Conservation (phyloP, 2,888 invertebrate species). For the Rotaria macrura region DNA sequence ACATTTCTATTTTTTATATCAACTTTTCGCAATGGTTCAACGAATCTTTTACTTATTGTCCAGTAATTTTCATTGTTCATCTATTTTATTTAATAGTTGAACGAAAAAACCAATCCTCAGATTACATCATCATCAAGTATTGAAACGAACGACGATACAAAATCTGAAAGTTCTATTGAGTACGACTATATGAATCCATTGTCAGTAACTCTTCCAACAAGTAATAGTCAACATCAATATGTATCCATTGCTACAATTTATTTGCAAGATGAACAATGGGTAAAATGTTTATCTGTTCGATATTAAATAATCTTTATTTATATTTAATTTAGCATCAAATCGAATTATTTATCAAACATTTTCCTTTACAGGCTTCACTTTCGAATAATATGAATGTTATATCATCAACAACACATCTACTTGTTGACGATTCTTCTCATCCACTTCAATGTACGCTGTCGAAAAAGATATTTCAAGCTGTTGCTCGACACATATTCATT, state of each 20-base stretch:
- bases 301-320: not conserved
- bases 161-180: not conserved
- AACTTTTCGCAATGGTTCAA: no score
- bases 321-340: not conserved
- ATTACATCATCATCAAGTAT: not conserved
- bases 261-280: not conserved
- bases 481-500: not conserved
- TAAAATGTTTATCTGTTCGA: not conserved
- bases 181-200: not conserved
- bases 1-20: no score
- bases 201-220: not conserved
- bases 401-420: not conserved
- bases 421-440: not conserved
- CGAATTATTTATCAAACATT: not conserved
- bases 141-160: not conserved
- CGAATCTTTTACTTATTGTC: no score
- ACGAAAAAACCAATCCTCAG: no score
- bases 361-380: not conserved
- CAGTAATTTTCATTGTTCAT: no score
- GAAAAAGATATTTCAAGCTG: not conserved
- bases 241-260: not conserved
- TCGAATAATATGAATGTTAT: not conserved
- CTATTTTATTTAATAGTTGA: no score
- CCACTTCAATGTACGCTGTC: not conserved
- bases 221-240: not conserved